phyloP scores from a whole-genome alignment of 1,140 invertebrate genomes.

The Dendroctonus valens region DNA sequence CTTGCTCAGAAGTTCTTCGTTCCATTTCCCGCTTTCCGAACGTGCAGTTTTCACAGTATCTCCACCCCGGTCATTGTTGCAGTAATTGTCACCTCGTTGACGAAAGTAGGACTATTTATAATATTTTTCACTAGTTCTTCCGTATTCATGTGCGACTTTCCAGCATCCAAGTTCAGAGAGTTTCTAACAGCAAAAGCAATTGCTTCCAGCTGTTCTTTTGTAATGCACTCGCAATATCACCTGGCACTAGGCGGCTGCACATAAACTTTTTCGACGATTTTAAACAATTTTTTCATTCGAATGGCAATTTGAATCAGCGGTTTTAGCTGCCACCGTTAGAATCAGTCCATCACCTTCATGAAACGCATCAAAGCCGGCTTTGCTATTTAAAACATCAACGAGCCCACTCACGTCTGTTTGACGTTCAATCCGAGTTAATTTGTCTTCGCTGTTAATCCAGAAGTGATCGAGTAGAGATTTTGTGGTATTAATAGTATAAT shows the following conservation, averaged over 20 bases:
- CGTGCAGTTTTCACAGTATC: neutral
- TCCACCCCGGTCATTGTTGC: constrained; percentile 3
- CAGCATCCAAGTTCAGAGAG: constrained; percentile 32
- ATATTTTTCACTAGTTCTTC: constrained; percentile 47
- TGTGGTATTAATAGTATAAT: neutral
- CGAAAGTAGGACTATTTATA: constrained; percentile 45
- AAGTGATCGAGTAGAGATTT: too few species aligned
- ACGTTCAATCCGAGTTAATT: too few species aligned
- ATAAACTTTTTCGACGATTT: constrained; percentile 30
- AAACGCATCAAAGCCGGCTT: too few species aligned
- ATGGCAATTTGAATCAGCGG: too few species aligned
- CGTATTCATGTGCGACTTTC: constrained; percentile 7
- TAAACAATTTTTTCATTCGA: constrained; percentile 28
- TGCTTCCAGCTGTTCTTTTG: constrained; percentile 47
- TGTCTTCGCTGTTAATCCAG: too few species aligned
- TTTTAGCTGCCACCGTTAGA: too few species aligned
- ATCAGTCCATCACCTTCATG: too few species aligned
- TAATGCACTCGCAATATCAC: constrained; percentile 39
- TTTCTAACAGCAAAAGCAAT: constrained; percentile 47
- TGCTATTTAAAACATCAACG: too few species aligned
- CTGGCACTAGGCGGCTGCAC: constrained; percentile 23
- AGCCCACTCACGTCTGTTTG: too few species aligned
- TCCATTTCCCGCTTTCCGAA: neutral
- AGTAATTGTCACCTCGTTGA: constrained; percentile 38
- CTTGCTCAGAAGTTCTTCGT: constrained; percentile 30